Percentiles rank a stretch among this genome's conserved stretches.
phyloP scores from a whole-genome alignment of 2,888 invertebrate species.

The Eulithis prunata region DNA sequence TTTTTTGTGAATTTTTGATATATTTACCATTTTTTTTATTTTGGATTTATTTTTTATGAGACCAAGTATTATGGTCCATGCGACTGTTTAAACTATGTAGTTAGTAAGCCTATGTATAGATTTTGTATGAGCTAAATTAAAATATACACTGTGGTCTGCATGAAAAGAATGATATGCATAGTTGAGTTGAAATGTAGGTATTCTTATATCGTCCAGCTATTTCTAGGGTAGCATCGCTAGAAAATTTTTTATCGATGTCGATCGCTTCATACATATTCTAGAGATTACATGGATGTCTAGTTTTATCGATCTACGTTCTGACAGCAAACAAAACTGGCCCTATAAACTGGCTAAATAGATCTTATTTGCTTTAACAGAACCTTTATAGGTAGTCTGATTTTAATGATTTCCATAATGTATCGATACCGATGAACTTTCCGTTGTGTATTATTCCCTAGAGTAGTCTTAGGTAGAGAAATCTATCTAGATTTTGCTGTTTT shows the following conservation, averaged over 20 bases:
- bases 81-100: conserved; percentile 69
- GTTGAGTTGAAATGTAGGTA: conserved; percentile 25
- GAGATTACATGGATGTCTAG: neutral
- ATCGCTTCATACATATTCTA: conserved; percentile 19
- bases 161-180: conserved; percentile 46
- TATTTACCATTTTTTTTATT: conserved; percentile 64
- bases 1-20: conserved; percentile 60
- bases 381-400: neutral
- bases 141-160: conserved; percentile 70
- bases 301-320: too few species aligned
- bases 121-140: conserved; percentile 78
- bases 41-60: conserved; percentile 50
- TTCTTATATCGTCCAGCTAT: conserved; percentile 38
- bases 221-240: conserved; percentile 25
- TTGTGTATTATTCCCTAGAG: neutral
- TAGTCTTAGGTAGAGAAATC: conserved; percentile 37
- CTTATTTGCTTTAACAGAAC: neutral
- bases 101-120: conserved; percentile 67
- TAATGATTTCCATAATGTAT: conserved; percentile 14
- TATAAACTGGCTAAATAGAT: neutral
- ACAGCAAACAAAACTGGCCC: too few species aligned
- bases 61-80: conserved; percentile 52
- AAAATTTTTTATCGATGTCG: conserved; percentile 35
- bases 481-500: conserved; percentile 29
- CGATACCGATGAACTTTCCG: conserved; percentile 30